A percentile compares a stretch with the other conserved stretches of the same genome.
These are phyloP conservation scores for Cottus gobio DNA, from an alignment of 2,113 vertebrate genomes.

Conservation along the genomic window DNA sequence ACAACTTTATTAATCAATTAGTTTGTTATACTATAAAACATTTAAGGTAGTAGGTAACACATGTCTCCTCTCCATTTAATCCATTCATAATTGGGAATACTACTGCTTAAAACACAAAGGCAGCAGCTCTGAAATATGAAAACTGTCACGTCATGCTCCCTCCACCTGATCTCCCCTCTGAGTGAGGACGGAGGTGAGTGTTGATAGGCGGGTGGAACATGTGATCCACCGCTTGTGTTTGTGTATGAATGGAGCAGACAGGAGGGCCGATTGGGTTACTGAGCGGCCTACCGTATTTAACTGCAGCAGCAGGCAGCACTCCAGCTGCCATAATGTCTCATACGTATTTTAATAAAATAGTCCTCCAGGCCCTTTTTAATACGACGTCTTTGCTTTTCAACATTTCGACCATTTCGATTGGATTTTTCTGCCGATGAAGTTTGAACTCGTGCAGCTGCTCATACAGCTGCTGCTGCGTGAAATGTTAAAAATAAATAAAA, in stretches of 20 bases:
- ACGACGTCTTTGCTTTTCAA: neutral
- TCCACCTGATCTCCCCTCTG: constrained; percentile 34
- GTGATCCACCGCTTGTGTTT: constrained; percentile 60
- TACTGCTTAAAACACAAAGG: neutral
- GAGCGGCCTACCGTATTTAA: constrained; percentile 74
- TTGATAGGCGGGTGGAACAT: constrained; percentile 60
- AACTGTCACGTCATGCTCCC: constrained; percentile 4
- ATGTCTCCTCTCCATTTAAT: neutral
- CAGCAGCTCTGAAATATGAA: neutral
- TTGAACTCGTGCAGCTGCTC: neutral
- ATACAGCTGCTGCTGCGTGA: neutral
- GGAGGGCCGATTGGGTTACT: constrained; percentile 78
- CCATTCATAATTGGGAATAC: neutral
- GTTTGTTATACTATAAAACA: neutral
- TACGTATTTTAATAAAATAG: neutral
- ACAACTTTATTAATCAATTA: too few species aligned
- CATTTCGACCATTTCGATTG: too few species aligned
- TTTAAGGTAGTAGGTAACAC: neutral
- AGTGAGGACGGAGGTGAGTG: constrained; percentile 29
- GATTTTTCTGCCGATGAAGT: too few species aligned
- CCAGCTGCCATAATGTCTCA: neutral
- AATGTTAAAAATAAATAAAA: neutral
- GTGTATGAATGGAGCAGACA: constrained; percentile 74
- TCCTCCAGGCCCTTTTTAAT: neutral
- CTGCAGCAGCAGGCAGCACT: constrained; percentile 41